These are phyloP conservation scores for Picathartes gymnocephalus DNA, from an alignment of 2,113 vertebrate genomes.

Conservation along the genomic window DNA sequence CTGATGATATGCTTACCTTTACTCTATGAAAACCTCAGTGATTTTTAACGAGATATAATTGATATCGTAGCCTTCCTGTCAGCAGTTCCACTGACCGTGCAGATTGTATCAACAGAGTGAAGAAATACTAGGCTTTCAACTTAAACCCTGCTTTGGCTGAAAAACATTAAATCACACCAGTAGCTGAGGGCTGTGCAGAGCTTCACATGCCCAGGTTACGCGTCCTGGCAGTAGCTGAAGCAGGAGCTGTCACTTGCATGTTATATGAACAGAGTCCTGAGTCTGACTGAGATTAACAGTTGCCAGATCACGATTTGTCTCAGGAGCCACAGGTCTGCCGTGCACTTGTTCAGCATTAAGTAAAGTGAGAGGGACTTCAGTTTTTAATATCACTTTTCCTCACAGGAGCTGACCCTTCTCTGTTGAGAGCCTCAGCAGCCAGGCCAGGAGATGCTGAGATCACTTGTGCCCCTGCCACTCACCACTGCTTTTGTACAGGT, in stretches of 20 bases:
- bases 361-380: not conserved
- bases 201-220: rapidly evolving
- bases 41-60: not conserved
- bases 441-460: conserved; percentile 37
- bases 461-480: not conserved
- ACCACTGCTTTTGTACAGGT: conserved; percentile 40
- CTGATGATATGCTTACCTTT: not conserved
- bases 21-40: not conserved
- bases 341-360: not conserved
- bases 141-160: not conserved
- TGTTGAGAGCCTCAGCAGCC: conserved; percentile 37
- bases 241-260: not conserved
- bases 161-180: not conserved
- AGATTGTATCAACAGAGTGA: not conserved
- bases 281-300: not conserved
- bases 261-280: not conserved
- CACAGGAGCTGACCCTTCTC: conserved; percentile 45
- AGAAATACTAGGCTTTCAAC: not conserved
- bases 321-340: not conserved
- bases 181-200: not conserved
- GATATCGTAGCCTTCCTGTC: not conserved
- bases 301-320: not conserved
- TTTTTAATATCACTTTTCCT: conserved; percentile 55
- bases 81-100: not conserved
- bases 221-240: not conserved